Evolutionary conservation across 2,888 invertebrate species (phyloP).

Genomic region (Trichogramma evanescens): DNA sequence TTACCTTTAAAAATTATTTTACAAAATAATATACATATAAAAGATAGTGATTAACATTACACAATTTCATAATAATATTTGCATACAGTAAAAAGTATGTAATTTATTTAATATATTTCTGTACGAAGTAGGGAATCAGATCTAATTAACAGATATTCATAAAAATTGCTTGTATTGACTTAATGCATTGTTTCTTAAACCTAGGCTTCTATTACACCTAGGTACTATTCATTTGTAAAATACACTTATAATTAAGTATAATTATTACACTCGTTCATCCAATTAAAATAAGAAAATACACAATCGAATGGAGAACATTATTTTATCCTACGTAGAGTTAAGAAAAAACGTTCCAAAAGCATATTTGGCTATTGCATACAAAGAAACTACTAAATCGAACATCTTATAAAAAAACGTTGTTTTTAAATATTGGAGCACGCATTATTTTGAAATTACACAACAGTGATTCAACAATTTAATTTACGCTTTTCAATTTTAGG

Average conservation of each 20-base stretch:
- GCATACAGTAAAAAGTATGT: no score
- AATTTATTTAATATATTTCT: no score
- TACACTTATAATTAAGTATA: not conserved
- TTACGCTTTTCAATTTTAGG: slow-evolving; percentile 49
- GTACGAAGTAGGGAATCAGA: no score
- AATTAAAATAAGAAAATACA: no score
- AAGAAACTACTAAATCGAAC: no score
- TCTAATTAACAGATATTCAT: no score
- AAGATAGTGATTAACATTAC: no score
- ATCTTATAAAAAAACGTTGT: no score
- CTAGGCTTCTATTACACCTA: not conserved
- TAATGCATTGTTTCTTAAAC: not conserved
- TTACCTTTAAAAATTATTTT: not conserved
- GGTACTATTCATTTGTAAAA: not conserved
- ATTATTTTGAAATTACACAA: not conserved
- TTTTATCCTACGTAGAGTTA: not conserved
- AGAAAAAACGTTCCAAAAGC: not conserved
- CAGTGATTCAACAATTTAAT: not conserved
- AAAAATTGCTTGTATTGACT: not conserved
- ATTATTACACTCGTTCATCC: not conserved
- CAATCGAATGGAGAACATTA: no score
- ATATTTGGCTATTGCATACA: not conserved
- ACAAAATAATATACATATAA: not conserved
- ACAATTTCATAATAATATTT: no score
- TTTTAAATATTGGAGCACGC: not conserved